These are phyloP conservation scores for Urosaurus nigricauda DNA, from an alignment of 2,797 vertebrate genomes.

Conservation along the genomic window DNA sequence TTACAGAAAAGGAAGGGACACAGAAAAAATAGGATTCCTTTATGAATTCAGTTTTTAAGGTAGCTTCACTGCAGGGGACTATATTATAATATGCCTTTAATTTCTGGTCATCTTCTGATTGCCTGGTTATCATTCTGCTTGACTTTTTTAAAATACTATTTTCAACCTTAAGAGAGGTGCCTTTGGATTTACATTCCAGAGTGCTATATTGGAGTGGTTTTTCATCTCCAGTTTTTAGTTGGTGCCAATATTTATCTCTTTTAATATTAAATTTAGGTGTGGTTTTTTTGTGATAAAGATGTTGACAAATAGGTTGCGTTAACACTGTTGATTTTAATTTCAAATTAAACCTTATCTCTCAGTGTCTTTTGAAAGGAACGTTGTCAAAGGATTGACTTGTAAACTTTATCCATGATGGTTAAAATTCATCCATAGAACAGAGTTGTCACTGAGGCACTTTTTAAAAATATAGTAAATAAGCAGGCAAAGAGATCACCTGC, in stretches of 20 bases:
- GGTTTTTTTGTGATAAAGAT: conserved; percentile 25
- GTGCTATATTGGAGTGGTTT: background rate
- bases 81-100: background rate
- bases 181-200: conserved; percentile 39
- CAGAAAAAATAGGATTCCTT: background rate
- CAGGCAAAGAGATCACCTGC: background rate
- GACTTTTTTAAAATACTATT: conserved; percentile 41
- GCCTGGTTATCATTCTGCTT: background rate
- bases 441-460: background rate
- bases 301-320: conserved; percentile 44
- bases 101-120: background rate
- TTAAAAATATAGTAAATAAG: conserved; percentile 8
- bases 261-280: conserved; percentile 37
- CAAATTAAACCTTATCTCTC: conserved; percentile 50
- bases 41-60: background rate
- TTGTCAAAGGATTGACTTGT: conserved; percentile 10
- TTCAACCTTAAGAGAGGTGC: conserved; percentile 59
- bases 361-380: conserved; percentile 45
- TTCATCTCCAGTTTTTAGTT: conserved; percentile 45
- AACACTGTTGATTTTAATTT: conserved; percentile 41
- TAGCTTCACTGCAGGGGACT: background rate
- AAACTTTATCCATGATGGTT: background rate
- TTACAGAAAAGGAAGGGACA: background rate
- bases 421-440: background rate
- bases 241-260: conserved; percentile 54